Evolutionary conservation across 2,888 invertebrate species (phyloP).

Genomic region (Nasonovia ribisnigri): DNA sequence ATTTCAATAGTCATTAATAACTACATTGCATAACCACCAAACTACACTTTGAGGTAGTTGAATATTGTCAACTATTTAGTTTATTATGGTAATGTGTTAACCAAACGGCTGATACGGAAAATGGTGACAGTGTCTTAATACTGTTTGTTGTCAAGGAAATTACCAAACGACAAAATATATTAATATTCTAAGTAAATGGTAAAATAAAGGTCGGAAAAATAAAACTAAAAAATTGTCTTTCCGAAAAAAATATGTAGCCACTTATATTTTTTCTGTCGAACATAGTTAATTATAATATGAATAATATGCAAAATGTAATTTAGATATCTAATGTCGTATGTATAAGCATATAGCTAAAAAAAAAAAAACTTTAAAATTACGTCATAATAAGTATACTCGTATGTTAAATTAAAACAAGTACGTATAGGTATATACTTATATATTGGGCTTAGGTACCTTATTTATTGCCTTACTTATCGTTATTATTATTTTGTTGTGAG

Average conservation of each 20-base stretch:
- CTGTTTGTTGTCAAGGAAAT: not conserved
- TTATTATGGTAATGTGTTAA: too few relatives aligned
- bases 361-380: too few relatives aligned
- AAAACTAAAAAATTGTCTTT: not conserved
- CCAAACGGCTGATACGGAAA: not conserved
- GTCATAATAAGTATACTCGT: too few relatives aligned
- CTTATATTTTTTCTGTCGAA: not conserved
- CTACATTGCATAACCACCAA: too few relatives aligned
- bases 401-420: too few relatives aligned
- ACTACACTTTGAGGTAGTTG: not conserved
- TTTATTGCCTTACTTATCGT: not conserved
- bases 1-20: too few relatives aligned
- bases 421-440: too few relatives aligned
- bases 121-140: not conserved
- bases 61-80: not conserved
- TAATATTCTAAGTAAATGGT: not conserved
- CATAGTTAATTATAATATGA: not conserved
- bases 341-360: not conserved
- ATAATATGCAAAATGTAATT: not conserved
- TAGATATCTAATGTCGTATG: not conserved
- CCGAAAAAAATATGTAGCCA: not conserved
- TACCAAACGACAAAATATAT: not conserved
- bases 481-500: not conserved
- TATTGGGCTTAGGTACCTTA: too few relatives aligned
- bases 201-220: not conserved